These are phyloP conservation scores for Furcula furcula DNA, from an alignment of 2,888 invertebrate species.

Conservation along the genomic window DNA sequence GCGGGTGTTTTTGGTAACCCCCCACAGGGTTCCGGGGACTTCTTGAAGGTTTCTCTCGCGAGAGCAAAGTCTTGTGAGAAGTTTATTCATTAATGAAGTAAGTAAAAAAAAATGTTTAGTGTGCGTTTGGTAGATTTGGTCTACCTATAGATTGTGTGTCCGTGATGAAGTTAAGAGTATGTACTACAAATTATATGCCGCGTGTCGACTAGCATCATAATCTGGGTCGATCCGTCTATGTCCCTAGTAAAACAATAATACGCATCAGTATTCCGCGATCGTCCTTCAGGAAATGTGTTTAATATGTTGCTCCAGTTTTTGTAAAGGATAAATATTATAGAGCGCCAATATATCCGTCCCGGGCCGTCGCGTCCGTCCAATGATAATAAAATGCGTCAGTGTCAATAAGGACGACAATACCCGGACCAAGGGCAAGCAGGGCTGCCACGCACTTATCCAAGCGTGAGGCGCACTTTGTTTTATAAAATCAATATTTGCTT, in stretches of 20 bases:
- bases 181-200: too few relatives aligned
- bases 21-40: too few relatives aligned
- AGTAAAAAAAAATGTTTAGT: too few relatives aligned
- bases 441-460: slow-evolving; percentile 1
- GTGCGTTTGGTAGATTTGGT: too few relatives aligned
- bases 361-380: slow-evolving; percentile 23
- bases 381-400: slow-evolving; percentile 45
- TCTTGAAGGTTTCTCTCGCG: too few relatives aligned
- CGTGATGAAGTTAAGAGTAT: too few relatives aligned
- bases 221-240: not conserved
- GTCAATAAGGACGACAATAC: slow-evolving; percentile 33
- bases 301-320: slow-evolving; percentile 28
- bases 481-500: slow-evolving; percentile 8
- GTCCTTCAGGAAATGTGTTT: slow-evolving; percentile 24
- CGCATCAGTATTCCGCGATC: slow-evolving; percentile 23
- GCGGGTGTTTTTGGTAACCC: too few relatives aligned
- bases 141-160: too few relatives aligned
- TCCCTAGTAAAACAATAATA: slow-evolving; percentile 3
- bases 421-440: slow-evolving; percentile 4
- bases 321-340: slow-evolving; percentile 30
- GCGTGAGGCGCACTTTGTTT: not conserved
- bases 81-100: too few relatives aligned
- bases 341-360: slow-evolving; percentile 18
- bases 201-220: too few relatives aligned
- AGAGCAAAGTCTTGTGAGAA: too few relatives aligned